A percentile compares a stretch with the other conserved stretches of the same genome.
These are phyloP conservation scores for Hycleus phaleratus DNA, from an alignment of 1,140 invertebrate genomes.

Conservation along the genomic window DNA sequence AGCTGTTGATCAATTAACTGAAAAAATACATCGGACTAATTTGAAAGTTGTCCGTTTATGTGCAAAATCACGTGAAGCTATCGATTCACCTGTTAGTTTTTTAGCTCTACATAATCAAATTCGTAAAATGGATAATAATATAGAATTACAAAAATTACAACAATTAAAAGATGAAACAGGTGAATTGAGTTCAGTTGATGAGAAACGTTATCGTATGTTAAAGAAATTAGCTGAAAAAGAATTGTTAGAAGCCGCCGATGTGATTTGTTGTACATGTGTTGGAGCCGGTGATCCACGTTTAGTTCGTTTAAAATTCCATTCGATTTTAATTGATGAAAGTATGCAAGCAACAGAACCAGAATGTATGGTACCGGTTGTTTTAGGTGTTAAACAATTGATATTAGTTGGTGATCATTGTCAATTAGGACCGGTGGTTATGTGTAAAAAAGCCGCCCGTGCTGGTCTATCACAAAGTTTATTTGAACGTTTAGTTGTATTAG, in stretches of 20 bases:
- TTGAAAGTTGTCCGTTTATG: slow-evolving; percentile 90
- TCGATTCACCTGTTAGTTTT: slow-evolving; percentile 96
- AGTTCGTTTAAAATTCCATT: slow-evolving; percentile 87
- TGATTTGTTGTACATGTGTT: slow-evolving; percentile 98
- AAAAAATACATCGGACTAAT: slow-evolving; percentile 97
- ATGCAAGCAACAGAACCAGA: slow-evolving; percentile 75
- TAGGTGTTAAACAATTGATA: slow-evolving; percentile 93
- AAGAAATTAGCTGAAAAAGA: slow-evolving; percentile 91
- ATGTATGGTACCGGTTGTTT: slow-evolving; percentile 92
- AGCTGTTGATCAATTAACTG: slow-evolving; percentile 97
- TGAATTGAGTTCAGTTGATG: slow-evolving; percentile 87
- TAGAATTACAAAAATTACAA: slow-evolving; percentile 91
- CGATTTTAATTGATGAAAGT: slow-evolving; percentile 97
- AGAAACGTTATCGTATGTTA: slow-evolving; percentile 86
- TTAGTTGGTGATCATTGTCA: slow-evolving; percentile 99
- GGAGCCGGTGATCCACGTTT: slow-evolving; percentile 94
- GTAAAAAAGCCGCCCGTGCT: slow-evolving; percentile 95
- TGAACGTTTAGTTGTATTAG: slow-evolving; percentile 92
- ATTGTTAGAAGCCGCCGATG: slow-evolving; percentile 90
- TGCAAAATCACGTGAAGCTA: slow-evolving; percentile 96
- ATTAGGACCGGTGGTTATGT: slow-evolving; percentile 97
- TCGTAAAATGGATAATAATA: slow-evolving; percentile 82
- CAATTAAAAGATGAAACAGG: slow-evolving; percentile 96
- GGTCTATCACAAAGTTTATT: slow-evolving; percentile 97
- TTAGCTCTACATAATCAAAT: slow-evolving; percentile 97